phyloP scores from a whole-genome alignment of 2,113 vertebrate species.

The Gavia stellata region DNA sequence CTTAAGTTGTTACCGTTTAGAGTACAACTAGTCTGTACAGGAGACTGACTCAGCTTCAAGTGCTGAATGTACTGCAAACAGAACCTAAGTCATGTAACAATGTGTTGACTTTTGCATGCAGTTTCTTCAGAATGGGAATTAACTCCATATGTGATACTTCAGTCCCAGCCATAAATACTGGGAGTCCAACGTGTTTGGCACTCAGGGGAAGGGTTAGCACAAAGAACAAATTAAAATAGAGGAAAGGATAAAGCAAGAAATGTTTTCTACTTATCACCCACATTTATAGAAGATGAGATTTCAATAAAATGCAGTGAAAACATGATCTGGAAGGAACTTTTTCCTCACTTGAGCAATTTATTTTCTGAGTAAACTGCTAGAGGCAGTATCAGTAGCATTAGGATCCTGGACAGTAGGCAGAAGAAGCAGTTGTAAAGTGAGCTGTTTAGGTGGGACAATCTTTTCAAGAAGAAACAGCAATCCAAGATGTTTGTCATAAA shows the following conservation, averaged over 20 bases:
- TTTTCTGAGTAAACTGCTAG: neutral
- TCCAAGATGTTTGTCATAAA: neutral
- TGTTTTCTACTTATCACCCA: neutral
- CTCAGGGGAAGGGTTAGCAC: neutral
- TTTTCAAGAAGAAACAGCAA: neutral
- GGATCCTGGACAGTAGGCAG: neutral
- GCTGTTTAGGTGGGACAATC: neutral
- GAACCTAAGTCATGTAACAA: slow-evolving; percentile 32
- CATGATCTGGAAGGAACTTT: neutral
- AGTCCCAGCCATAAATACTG: neutral
- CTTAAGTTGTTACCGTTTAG: slow-evolving; percentile 19
- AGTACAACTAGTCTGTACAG: neutral
- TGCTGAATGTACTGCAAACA: neutral
- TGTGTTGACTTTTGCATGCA: slow-evolving; percentile 47
- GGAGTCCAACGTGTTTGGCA: neutral
- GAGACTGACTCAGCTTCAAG: slow-evolving; percentile 7
- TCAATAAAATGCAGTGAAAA: neutral
- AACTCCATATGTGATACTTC: neutral
- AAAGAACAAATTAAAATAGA: neutral
- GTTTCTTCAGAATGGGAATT: slow-evolving; percentile 29
- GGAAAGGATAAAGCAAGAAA: neutral
- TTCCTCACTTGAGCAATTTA: neutral
- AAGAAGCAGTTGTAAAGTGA: neutral
- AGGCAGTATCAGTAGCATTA: neutral
- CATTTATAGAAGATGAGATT: neutral